Conservation (phyloP, 30 jellyfish, hydroid and myxozoan species). For the Chrysaora quinquecirrha region DNA sequence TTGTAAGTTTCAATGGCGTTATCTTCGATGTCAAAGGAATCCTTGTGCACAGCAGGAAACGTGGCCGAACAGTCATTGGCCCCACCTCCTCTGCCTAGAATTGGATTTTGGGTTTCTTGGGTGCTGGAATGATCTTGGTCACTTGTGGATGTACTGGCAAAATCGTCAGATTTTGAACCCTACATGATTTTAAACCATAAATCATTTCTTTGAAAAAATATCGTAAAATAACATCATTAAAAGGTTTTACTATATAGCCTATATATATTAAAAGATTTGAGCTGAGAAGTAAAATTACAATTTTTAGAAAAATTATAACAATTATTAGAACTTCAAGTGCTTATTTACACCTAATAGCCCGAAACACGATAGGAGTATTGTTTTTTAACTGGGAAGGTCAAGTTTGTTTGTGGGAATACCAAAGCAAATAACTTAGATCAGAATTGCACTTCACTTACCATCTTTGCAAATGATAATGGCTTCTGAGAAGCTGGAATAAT, state of each 20-base stretch:
- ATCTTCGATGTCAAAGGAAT: neutral
- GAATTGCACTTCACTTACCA: too few relatives aligned
- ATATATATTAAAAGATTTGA: too few relatives aligned
- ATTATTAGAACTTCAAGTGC: neutral
- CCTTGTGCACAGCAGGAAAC: neutral
- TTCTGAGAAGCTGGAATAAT: neutral
- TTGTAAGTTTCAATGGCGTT: neutral
- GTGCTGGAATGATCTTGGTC: constrained; percentile 4
- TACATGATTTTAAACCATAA: neutral
- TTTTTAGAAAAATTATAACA: neutral
- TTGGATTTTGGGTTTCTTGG: constrained; percentile 13
- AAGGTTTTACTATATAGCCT: too few relatives aligned
- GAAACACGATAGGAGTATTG: neutral
- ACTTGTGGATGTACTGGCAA: neutral
- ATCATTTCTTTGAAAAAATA: neutral
- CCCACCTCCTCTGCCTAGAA: neutral
- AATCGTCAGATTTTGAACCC: neutral
- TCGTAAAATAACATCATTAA: too few relatives aligned
- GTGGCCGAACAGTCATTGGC: neutral
- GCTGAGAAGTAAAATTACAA: constrained; percentile 4
- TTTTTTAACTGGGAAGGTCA: neutral
- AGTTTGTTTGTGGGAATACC: too few relatives aligned
- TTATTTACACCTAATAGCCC: neutral
- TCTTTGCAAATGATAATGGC: neutral
- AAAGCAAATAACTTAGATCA: neutral